phyloP scores from a whole-genome alignment of 2,797 vertebrate genomes.

The Glossophaga mutica region DNA sequence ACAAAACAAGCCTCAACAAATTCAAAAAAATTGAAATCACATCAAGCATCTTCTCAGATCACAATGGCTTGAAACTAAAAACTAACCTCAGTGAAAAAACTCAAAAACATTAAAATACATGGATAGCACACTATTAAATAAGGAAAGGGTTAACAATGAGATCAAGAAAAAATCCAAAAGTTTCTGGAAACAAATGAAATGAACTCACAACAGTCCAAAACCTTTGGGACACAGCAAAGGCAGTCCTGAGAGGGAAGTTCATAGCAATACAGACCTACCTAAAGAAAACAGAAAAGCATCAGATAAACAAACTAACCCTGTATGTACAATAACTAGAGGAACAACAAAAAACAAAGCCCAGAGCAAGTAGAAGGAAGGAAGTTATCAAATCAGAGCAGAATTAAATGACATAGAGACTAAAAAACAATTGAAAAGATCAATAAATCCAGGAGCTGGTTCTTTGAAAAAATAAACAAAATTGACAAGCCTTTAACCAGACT shows the following conservation, averaged over 20 bases:
- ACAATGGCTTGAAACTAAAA: neutral
- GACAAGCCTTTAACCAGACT: neutral
- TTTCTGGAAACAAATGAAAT: neutral
- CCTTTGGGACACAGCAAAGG: neutral
- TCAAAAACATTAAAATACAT: neutral
- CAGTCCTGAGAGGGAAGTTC: neutral
- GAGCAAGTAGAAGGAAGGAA: too few species aligned
- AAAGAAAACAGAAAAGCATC: neutral
- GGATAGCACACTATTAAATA: neutral
- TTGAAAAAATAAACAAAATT: neutral
- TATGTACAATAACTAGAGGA: neutral
- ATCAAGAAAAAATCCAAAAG: neutral
- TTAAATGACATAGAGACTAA: too few species aligned
- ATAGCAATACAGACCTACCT: neutral
- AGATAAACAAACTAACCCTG: neutral
- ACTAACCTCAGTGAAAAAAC: neutral
- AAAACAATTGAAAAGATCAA: neutral
- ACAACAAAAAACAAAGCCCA: neutral
- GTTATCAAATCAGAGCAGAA: too few species aligned
- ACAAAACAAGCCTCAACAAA: neutral
- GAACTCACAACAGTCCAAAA: neutral
- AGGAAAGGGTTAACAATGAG: neutral
- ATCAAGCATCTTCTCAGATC: neutral
- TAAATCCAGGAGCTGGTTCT: neutral
- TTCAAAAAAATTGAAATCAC: neutral